Evolutionary conservation across 2,113 vertebrate species (phyloP).

Genomic region (Rhynchomys soricoides): DNA sequence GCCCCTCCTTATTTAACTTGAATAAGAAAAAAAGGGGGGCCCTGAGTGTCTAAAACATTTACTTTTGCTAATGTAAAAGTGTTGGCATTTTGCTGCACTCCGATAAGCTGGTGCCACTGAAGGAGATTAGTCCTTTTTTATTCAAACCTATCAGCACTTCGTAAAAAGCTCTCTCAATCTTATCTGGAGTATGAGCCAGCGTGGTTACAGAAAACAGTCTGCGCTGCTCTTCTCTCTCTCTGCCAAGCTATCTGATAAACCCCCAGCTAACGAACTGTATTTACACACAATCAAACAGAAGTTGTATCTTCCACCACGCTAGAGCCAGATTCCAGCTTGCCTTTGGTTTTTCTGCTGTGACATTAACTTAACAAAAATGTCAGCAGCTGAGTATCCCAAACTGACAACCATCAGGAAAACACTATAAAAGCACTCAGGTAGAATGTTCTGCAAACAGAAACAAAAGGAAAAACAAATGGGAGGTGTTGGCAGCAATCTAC

Average conservation of each 20-base stretch:
- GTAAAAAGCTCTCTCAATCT: slow-evolving; percentile 89
- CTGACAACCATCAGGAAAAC: slow-evolving; percentile 76
- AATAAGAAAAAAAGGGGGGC: slow-evolving; percentile 85
- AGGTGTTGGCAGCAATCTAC: neutral
- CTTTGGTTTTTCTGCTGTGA: slow-evolving; percentile 77
- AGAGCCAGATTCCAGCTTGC: slow-evolving; percentile 69
- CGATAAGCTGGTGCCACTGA: slow-evolving; percentile 90
- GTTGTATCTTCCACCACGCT: slow-evolving; percentile 78
- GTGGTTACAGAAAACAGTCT: slow-evolving; percentile 89
- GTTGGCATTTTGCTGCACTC: slow-evolving; percentile 89
- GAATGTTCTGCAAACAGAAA: slow-evolving; percentile 52
- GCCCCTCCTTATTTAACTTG: slow-evolving; percentile 83
- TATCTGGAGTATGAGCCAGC: slow-evolving; percentile 90
- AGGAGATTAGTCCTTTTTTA: slow-evolving; percentile 91
- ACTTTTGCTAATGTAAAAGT: slow-evolving; percentile 90
- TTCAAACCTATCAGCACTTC: slow-evolving; percentile 90
- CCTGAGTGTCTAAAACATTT: slow-evolving; percentile 89
- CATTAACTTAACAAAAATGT: slow-evolving; percentile 76
- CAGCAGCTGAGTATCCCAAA: slow-evolving; percentile 61
- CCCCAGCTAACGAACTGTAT: slow-evolving; percentile 88
- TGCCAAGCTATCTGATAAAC: slow-evolving; percentile 89
- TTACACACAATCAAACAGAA: slow-evolving; percentile 88
- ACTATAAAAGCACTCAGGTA: slow-evolving; percentile 70
- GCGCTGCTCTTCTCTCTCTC: slow-evolving; percentile 84
- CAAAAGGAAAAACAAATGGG: neutral